Base-by-base conservation (phyloP, 2,888 invertebrate species). In the Tenthredo amoena region DNA sequence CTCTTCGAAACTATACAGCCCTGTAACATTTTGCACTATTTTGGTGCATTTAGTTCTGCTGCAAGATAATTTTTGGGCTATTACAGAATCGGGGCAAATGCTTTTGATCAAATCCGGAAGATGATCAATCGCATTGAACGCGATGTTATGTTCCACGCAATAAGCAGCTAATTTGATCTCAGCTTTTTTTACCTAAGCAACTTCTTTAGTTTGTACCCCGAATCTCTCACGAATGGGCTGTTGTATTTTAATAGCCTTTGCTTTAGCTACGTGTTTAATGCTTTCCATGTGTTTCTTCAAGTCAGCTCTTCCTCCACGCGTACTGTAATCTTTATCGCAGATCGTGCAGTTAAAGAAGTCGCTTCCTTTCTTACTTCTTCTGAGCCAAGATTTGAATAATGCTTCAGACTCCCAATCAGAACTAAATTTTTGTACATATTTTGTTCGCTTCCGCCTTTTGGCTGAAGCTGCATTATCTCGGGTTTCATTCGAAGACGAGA, bases 1-100 rank as follows among this genome's bases (percentile, higher is more conserved):
- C 85, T 81, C 85, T 86, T 87, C 85, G 86, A 91, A 90, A 86
- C 88, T 87, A 72, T 79, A 62, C 34, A 83, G 77, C 26, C 88
- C 90, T 76, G 91, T 86, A 7, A 89, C 90, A 84, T 90, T 90
- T 68, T 86, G 88, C 15, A 89, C 86, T n/a, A 90, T 84, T 12
- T 68, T 86, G 77, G 88, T 87, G n/a, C 87, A 85, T 86, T 90
- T 89, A 7, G 88, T 90, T 81, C 88, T 85, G 79, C 88, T 88
- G 10, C 90, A 62, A 82, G 88, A 77, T 37, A 90, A 84, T 84
- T 88, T 86, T 77, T 89, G 40, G 0, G 88, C 76, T 84, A 90
- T 87, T 87, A 89, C 68, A 2, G 87, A 91, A 88, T 91, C 90
- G 12, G 88, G 85, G 79, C 90, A 86, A 85, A 87, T 79, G 26